Evolutionary conservation across 2,797 vertebrate species (phyloP).

Genomic region (Rachycentron canadum): DNA sequence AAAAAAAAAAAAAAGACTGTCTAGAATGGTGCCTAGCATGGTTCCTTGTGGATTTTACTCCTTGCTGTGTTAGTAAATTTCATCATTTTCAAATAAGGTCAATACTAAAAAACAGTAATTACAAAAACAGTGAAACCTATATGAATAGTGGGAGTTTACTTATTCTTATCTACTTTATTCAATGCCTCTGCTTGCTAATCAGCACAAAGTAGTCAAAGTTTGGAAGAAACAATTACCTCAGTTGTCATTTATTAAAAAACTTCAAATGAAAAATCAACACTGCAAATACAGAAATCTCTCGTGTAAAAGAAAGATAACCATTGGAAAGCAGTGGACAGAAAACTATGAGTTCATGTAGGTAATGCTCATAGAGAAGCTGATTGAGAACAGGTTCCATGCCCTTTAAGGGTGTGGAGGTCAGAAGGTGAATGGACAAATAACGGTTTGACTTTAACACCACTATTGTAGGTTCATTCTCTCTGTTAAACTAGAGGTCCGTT

Average conservation of each 20-base stretch:
- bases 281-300: neutral
- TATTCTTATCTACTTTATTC: too few species aligned
- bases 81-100: neutral
- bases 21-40: neutral
- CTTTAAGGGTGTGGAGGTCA: neutral
- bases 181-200: conserved; percentile 1
- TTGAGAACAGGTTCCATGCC: neutral
- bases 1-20: neutral
- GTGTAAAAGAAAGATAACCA: neutral
- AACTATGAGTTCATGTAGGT: neutral
- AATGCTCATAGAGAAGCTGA: neutral
- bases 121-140: neutral
- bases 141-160: neutral
- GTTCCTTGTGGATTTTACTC: neutral
- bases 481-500: conserved; percentile 5
- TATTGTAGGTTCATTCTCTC: neutral
- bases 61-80: neutral
- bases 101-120: neutral
- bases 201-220: neutral
- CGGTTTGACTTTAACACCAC: neutral
- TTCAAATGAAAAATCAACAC: neutral
- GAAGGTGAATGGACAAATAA: conserved; percentile 1
- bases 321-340: neutral
- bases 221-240: neutral
- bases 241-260: neutral